phyloP scores from a whole-genome alignment of 2,888 invertebrate species.

The Machimus rusticus region DNA sequence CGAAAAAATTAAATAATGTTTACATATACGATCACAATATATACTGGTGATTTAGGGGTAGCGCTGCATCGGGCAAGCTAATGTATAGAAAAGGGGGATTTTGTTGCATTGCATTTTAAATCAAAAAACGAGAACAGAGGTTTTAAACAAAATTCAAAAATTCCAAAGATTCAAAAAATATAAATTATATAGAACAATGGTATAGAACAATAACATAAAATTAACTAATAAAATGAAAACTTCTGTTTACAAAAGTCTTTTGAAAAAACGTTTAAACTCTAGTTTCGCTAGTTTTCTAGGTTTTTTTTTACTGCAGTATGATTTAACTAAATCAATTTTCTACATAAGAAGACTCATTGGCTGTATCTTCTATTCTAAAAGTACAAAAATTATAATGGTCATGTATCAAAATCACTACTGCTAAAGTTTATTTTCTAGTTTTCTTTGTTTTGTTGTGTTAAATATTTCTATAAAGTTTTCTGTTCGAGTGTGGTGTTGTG shows the following conservation, averaged over 20 bases:
- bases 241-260: not conserved
- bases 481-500: not conserved
- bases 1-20: not conserved
- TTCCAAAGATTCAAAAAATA: not conserved
- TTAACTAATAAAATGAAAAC: not conserved
- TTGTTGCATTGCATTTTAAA: slow-evolving; percentile 44
- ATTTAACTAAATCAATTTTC: not conserved
- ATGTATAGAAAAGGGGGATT: slow-evolving; percentile 44
- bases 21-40: slow-evolving; percentile 34
- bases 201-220: not conserved
- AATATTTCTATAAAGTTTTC: not conserved
- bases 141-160: not conserved
- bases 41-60: slow-evolving; percentile 49
- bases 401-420: not conserved
- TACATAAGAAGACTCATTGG: not conserved
- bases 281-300: not conserved
- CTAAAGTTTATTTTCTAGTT: not conserved
- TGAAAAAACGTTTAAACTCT: not conserved
- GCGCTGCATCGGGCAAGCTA: slow-evolving; percentile 56
- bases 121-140: not conserved
- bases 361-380: not conserved
- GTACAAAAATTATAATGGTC: not conserved
- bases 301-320: not conserved
- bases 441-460: not conserved
- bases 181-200: not conserved